A percentile compares a stretch with the other conserved stretches of the same genome.
phyloP scores from a whole-genome alignment of 2,888 invertebrate genomes.

The Cataglyphis cursor region DNA sequence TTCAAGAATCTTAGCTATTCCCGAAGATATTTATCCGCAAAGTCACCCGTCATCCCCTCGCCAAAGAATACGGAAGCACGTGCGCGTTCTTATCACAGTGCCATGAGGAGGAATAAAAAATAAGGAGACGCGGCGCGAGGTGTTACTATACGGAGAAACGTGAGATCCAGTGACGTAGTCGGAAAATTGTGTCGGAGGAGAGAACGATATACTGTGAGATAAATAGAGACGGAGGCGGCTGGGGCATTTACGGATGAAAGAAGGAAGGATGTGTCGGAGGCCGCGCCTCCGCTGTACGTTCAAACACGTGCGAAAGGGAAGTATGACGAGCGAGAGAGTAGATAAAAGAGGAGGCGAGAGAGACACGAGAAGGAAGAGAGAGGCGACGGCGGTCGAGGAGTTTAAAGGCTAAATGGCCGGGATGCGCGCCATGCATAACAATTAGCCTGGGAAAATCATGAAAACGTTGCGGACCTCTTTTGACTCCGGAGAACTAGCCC shows the following conservation, averaged over 20 bases:
- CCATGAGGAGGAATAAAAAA: slow-evolving; percentile 71
- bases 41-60: slow-evolving; percentile 51
- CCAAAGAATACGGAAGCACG: slow-evolving; percentile 75
- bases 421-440: slow-evolving; percentile 86
- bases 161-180: slow-evolving; percentile 65
- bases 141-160: slow-evolving; percentile 57
- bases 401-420: slow-evolving; percentile 83
- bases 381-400: slow-evolving; percentile 65
- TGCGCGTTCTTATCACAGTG: slow-evolving; percentile 81
- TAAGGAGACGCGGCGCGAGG: slow-evolving; percentile 52
- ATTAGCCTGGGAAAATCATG: slow-evolving; percentile 86
- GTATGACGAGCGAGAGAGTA: slow-evolving; percentile 32
- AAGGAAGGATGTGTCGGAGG: slow-evolving; percentile 36
- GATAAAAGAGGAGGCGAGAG: slow-evolving; percentile 41
- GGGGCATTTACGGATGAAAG: slow-evolving; percentile 55
- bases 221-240: slow-evolving; percentile 41
- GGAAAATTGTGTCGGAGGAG: slow-evolving; percentile 62
- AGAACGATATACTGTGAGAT: slow-evolving; percentile 30
- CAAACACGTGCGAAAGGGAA: slow-evolving; percentile 39
- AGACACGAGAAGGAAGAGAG: slow-evolving; percentile 39
- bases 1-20: slow-evolving; percentile 58
- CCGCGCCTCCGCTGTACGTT: slow-evolving; percentile 35
- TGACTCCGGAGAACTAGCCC: slow-evolving; percentile 80
- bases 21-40: slow-evolving; percentile 48
- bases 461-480: slow-evolving; percentile 85